A percentile compares a stretch with the other conserved stretches of the same genome.
These are phyloP conservation scores for Stenodera caucasica DNA, from an alignment of 2,888 invertebrate species.

Conservation along the genomic window DNA sequence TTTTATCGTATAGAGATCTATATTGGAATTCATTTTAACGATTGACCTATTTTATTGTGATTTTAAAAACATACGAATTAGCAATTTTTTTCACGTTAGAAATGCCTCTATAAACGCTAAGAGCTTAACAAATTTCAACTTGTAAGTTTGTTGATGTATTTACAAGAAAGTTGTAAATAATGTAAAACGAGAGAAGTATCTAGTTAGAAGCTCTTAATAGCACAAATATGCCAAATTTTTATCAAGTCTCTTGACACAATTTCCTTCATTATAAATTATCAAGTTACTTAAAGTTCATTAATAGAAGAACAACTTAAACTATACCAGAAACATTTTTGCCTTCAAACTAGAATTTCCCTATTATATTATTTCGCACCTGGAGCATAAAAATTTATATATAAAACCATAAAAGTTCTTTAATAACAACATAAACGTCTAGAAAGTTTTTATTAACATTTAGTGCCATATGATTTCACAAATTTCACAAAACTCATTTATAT, in stretches of 20 bases:
- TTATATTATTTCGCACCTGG: background rate
- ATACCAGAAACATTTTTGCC: too few species aligned
- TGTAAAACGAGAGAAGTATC: background rate
- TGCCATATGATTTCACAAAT: too few species aligned
- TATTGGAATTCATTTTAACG: conserved; percentile 2
- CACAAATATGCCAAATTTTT: conserved; percentile 23
- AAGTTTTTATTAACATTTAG: too few species aligned
- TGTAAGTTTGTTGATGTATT: conserved; percentile 14
- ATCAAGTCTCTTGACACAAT: conserved; percentile 22
- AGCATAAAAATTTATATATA: too few species aligned
- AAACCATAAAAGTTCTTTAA: too few species aligned
- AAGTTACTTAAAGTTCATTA: conserved; percentile 29
- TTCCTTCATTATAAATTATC: conserved; percentile 20
- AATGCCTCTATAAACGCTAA: background rate
- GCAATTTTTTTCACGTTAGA: too few species aligned
- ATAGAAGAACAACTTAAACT: conserved; percentile 22
- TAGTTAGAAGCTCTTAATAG: conserved; percentile 9
- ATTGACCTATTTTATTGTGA: conserved; percentile 28
- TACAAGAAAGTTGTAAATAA: conserved; percentile 13
- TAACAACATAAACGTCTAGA: background rate
- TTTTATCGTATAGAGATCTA: background rate
- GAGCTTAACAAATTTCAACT: conserved; percentile 4
- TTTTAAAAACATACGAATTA: conserved; percentile 13
- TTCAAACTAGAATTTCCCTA: too few species aligned
- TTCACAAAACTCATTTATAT: too few species aligned